A percentile compares a stretch with the other conserved stretches of the same genome.
These are phyloP conservation scores for Pituophis catenifer DNA, from an alignment of 2,113 vertebrate genomes.

Conservation along the genomic window DNA sequence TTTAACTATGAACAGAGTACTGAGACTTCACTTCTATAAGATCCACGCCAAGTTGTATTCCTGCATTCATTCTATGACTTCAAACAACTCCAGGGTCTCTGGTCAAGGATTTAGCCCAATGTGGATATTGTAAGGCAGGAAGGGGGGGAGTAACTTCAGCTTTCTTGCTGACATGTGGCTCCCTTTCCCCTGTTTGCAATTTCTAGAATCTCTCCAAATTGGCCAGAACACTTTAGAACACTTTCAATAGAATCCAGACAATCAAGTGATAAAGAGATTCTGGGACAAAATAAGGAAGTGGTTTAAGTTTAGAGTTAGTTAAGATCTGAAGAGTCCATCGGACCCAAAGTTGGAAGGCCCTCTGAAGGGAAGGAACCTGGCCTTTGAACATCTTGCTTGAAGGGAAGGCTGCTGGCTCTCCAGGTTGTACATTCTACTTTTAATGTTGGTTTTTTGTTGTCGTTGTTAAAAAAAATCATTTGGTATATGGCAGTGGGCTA, in stretches of 20 bases:
- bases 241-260: neutral
- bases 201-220: neutral
- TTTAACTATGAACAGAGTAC: neutral
- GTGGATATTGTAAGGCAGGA: neutral
- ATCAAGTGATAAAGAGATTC: neutral
- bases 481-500: neutral
- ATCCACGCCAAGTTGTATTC: neutral
- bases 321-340: too few relatives aligned
- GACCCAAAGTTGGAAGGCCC: neutral
- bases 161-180: neutral
- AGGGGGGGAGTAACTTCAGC: neutral
- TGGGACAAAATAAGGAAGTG: neutral
- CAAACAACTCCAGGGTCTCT: neutral
- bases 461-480: neutral
- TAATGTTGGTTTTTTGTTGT: neutral
- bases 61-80: neutral
- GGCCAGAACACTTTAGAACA: neutral
- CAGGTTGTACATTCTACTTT: neutral
- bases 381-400: neutral
- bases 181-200: neutral
- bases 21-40: neutral
- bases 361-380: neutral
- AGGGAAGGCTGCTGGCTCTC: neutral
- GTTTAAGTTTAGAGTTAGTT: neutral
- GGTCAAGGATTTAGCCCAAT: neutral